Conservation (phyloP, 2,113 vertebrate species). For the Odocoileus hemionus region DNA sequence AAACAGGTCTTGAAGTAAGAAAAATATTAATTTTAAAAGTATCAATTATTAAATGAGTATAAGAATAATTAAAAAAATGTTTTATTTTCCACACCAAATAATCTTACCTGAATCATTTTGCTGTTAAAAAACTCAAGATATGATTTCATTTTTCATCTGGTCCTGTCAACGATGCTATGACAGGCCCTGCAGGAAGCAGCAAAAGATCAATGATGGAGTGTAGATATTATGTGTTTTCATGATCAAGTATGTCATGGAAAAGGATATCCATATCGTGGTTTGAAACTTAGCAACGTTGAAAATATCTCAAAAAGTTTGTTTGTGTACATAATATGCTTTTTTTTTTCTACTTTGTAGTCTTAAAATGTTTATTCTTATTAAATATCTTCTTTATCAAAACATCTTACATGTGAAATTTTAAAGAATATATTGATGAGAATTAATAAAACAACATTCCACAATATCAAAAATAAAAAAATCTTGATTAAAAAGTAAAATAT, state of each 20-base stretch:
- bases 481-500: slow-evolving; percentile 25
- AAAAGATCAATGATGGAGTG: slow-evolving; percentile 76
- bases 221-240: slow-evolving; percentile 67
- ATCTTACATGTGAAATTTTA: slow-evolving; percentile 22
- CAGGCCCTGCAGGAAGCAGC: slow-evolving; percentile 80
- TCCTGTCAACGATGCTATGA: slow-evolving; percentile 79
- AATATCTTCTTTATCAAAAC: slow-evolving; percentile 14
- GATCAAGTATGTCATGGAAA: slow-evolving; percentile 68
- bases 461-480: slow-evolving; percentile 32
- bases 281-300: slow-evolving; percentile 12
- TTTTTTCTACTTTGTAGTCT: neutral
- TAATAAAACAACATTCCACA: neutral
- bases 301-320: slow-evolving; percentile 3
- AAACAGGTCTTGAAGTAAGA: neutral
- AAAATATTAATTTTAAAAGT: neutral
- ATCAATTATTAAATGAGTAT: slow-evolving; percentile 53
- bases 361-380: neutral
- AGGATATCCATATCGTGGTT: neutral
- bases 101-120: slow-evolving; percentile 77
- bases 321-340: neutral
- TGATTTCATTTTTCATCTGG: slow-evolving; percentile 80
- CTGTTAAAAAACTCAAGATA: slow-evolving; percentile 82
- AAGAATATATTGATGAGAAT: neutral
- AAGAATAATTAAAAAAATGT: slow-evolving; percentile 60
- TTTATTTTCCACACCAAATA: slow-evolving; percentile 79